These are phyloP conservation scores for Hydropsyche betteni DNA, from an alignment of 2,888 invertebrate genomes.

Conservation along the genomic window DNA sequence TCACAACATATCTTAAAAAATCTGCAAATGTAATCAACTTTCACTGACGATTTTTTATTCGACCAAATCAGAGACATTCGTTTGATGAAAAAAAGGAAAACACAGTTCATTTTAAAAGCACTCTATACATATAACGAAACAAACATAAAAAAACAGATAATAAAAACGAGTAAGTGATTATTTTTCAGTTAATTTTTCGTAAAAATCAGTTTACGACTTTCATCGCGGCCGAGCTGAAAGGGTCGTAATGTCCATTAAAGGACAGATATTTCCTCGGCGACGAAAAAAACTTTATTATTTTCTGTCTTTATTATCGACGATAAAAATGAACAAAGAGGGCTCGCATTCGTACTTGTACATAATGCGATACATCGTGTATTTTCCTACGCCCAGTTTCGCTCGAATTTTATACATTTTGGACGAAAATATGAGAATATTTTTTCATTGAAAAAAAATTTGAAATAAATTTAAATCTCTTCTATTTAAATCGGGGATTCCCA, in stretches of 20 bases:
- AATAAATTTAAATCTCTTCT: too few species aligned
- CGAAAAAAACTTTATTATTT: conserved; percentile 34
- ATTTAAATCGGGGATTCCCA: too few species aligned
- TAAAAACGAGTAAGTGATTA: conserved; percentile 31
- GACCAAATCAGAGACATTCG: too few species aligned
- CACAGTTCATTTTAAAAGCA: neutral
- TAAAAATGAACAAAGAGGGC: conserved; percentile 30
- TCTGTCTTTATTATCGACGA: conserved; percentile 34
- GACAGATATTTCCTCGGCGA: conserved; percentile 22
- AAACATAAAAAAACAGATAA: conserved; percentile 6
- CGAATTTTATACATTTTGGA: too few species aligned
- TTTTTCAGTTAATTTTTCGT: conserved; percentile 36
- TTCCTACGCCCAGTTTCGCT: neutral
- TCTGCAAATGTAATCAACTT: too few species aligned
- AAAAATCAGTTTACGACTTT: conserved; percentile 37
- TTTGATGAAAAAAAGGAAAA: too few species aligned
- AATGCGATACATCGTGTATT: neutral
- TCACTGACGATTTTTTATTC: too few species aligned
- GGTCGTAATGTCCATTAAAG: conserved; percentile 32
- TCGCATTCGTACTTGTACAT: neutral
- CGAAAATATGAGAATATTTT: too few species aligned
- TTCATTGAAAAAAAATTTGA: too few species aligned
- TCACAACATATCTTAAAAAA: too few species aligned
- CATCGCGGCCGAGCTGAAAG: conserved; percentile 19
- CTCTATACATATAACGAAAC: neutral